Conservation (phyloP, 2,888 invertebrate genomes). For the Nipponacmea schrenckii region DNA sequence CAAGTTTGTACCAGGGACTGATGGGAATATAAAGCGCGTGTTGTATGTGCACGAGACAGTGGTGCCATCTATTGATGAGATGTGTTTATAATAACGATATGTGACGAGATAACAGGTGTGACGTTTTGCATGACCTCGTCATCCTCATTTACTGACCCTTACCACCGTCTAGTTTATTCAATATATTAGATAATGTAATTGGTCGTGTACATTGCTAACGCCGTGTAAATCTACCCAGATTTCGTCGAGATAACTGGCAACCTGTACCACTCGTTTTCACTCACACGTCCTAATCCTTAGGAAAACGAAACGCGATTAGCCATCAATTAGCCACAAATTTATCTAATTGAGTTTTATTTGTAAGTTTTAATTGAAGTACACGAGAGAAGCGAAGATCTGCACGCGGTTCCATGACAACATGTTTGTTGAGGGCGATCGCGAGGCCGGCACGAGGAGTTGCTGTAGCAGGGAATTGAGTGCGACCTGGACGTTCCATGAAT, state of each 20-base stretch:
- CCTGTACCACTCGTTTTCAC: slow-evolving; percentile 7
- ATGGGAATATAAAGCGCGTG: slow-evolving; percentile 4
- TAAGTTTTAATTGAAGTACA: slow-evolving; percentile 22
- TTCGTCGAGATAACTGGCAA: background rate
- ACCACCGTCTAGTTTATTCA: slow-evolving; percentile 19
- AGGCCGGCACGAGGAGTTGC: slow-evolving; percentile 11
- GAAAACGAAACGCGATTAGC: slow-evolving; percentile 18
- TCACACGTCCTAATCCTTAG: slow-evolving; percentile 13
- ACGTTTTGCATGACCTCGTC: background rate
- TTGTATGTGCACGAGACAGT: slow-evolving; percentile 20
- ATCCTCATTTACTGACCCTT: slow-evolving; percentile 8
- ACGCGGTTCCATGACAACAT: slow-evolving; percentile 14
- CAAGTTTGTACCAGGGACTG: slow-evolving; percentile 16
- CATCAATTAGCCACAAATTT: slow-evolving; percentile 25
- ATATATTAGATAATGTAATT: slow-evolving; percentile 24
- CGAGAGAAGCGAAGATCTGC: slow-evolving; percentile 1
- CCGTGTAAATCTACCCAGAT: background rate
- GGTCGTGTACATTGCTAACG: slow-evolving; percentile 11
- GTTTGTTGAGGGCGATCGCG: slow-evolving; percentile 21
- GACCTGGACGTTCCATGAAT: slow-evolving; percentile 6
- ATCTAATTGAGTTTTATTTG: slow-evolving; percentile 26
- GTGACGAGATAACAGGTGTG: slow-evolving; percentile 15
- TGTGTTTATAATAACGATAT: slow-evolving; percentile 14
- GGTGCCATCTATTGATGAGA: slow-evolving; percentile 10
- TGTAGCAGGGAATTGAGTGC: slow-evolving; percentile 16